phyloP scores from a whole-genome alignment of 2,113 vertebrate species.

The Dolichallabes microphthalmus region DNA sequence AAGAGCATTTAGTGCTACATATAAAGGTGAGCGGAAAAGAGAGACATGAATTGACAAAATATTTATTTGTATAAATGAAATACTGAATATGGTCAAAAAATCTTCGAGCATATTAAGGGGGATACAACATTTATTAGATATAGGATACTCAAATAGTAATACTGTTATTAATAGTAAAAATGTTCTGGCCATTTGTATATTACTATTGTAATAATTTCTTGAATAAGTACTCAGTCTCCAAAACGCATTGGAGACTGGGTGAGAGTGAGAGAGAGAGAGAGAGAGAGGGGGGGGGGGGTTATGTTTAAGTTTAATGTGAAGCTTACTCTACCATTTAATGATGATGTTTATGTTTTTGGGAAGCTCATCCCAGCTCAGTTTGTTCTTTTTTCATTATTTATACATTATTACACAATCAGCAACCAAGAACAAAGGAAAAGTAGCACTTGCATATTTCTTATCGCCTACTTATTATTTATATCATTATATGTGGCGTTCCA shows the following conservation, averaged over 20 bases:
- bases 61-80: neutral
- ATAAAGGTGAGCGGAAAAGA: slow-evolving; percentile 39
- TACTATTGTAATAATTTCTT: neutral
- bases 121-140: neutral
- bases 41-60: neutral
- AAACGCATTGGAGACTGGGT: neutral
- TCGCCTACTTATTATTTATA: neutral
- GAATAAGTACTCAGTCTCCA: neutral
- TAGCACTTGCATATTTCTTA: slow-evolving; percentile 72
- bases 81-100: neutral
- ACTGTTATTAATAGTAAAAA: neutral
- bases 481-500: neutral
- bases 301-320: neutral
- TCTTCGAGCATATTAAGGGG: neutral
- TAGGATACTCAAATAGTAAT: neutral
- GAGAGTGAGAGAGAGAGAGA: neutral
- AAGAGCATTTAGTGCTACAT: slow-evolving; percentile 59
- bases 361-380: neutral
- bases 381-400: neutral
- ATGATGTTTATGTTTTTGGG: neutral
- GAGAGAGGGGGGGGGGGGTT: neutral
- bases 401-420: neutral
- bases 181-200: neutral
- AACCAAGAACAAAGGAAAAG: slow-evolving; percentile 52
- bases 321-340: neutral